Percentiles rank a stretch among this genome's conserved stretches.
Evolutionary conservation across 2,113 vertebrate genomes (phyloP).

Genomic region (Amazona guildingii): DNA sequence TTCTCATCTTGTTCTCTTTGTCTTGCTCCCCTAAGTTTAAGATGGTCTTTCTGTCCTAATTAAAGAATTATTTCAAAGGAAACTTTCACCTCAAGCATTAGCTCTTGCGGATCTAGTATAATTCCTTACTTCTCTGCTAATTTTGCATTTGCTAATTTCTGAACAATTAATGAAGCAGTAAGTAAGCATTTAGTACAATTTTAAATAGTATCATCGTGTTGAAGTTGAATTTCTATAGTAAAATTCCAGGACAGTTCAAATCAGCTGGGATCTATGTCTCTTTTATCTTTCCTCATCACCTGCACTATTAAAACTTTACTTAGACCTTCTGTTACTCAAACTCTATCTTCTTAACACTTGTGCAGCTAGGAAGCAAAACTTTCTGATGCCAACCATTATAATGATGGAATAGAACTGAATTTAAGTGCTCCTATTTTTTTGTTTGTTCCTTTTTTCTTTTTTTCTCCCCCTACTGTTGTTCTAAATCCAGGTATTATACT

Average conservation of each 20-base stretch:
- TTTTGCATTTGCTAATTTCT: background rate
- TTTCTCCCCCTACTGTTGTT: accelerated
- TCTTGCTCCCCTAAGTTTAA: background rate
- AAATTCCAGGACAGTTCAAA: background rate
- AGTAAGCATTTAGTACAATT: background rate
- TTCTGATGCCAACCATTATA: background rate
- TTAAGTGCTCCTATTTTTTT: background rate
- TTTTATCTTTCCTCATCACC: background rate
- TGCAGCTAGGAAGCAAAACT: background rate
- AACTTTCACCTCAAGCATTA: background rate
- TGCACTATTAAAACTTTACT: background rate
- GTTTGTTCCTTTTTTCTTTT: background rate
- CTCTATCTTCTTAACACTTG: background rate
- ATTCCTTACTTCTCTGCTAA: background rate
- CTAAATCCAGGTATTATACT: background rate
- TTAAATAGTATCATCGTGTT: background rate
- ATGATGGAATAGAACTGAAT: background rate
- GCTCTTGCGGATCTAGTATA: background rate
- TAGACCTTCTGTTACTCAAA: background rate
- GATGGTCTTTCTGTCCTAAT: background rate
- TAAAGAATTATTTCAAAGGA: background rate
- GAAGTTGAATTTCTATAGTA: background rate
- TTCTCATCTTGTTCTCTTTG: background rate
- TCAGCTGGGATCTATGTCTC: background rate
- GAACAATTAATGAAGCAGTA: background rate